Percentiles rank a stretch among this genome's conserved stretches.
phyloP scores from a whole-genome alignment of 2,888 invertebrate genomes.

The Heliothis peltigera region DNA sequence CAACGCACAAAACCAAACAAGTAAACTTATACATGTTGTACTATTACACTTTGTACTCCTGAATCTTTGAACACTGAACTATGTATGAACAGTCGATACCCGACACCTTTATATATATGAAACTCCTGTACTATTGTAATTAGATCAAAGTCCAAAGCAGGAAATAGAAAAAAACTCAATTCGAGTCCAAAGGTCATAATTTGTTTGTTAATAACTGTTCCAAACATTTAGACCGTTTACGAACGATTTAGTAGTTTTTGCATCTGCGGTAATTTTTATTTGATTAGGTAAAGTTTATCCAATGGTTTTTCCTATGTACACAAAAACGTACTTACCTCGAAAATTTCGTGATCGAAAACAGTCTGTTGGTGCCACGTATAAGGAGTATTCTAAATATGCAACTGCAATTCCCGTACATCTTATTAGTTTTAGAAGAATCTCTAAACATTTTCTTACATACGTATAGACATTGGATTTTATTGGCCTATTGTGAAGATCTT shows the following conservation, averaged over 20 bases:
- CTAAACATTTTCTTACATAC: too few relatives aligned
- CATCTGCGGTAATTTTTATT: neutral
- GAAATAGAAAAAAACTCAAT: neutral
- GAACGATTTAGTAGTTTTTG: neutral
- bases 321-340: too few relatives aligned
- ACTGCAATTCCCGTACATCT: too few relatives aligned
- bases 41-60: neutral
- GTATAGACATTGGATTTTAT: too few relatives aligned
- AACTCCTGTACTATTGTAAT: neutral
- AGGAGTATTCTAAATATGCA: too few relatives aligned
- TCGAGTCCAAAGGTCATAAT: neutral
- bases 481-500: too few relatives aligned
- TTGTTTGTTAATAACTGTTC: neutral
- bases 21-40: slow-evolving; percentile 7
- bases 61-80: neutral
- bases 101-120: slow-evolving; percentile 9
- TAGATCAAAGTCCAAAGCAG: neutral
- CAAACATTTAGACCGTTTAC: neutral
- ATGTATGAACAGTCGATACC: neutral
- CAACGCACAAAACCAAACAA: slow-evolving; percentile 2
- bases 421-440: too few relatives aligned
- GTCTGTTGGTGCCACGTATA: too few relatives aligned
- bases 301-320: neutral
- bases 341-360: too few relatives aligned
- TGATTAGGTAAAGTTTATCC: neutral